These are phyloP conservation scores for Onchidella celtica DNA, from an alignment of 2,888 invertebrate genomes.

Conservation along the genomic window DNA sequence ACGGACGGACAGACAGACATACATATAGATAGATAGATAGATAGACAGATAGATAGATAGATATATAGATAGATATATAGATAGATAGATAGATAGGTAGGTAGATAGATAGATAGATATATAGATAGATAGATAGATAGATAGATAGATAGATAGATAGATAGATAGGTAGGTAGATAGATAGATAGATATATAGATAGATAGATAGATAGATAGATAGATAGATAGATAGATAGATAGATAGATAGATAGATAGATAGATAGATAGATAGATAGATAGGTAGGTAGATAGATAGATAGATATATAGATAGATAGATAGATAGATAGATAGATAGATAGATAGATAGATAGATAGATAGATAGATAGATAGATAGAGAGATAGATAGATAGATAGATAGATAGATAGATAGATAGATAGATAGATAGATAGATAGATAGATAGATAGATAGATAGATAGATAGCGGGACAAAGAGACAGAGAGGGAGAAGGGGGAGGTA, in stretches of 20 bases:
- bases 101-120: background rate
- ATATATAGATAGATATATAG: too few relatives aligned
- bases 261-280: background rate
- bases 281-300: conserved; percentile 6
- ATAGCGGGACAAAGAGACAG: conserved; percentile 25
- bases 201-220: background rate
- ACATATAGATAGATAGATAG: too few relatives aligned
- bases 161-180: background rate
- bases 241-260: background rate
- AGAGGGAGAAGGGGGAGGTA: background rate
- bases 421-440: conserved; percentile 16
- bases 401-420: background rate
- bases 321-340: conserved; percentile 9
- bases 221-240: conserved; percentile 9
- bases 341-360: conserved; percentile 4
- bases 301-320: conserved; percentile 10
- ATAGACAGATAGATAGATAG: too few relatives aligned
- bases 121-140: background rate
- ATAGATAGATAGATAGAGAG: conserved; percentile 7
- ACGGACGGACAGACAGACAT: too few relatives aligned
- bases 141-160: background rate
- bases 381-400: conserved; percentile 14
- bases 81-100: too few relatives aligned
- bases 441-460: conserved; percentile 30
- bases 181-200: background rate